phyloP scores from a whole-genome alignment of 2,113 vertebrate species.

The Dromas ardeola region DNA sequence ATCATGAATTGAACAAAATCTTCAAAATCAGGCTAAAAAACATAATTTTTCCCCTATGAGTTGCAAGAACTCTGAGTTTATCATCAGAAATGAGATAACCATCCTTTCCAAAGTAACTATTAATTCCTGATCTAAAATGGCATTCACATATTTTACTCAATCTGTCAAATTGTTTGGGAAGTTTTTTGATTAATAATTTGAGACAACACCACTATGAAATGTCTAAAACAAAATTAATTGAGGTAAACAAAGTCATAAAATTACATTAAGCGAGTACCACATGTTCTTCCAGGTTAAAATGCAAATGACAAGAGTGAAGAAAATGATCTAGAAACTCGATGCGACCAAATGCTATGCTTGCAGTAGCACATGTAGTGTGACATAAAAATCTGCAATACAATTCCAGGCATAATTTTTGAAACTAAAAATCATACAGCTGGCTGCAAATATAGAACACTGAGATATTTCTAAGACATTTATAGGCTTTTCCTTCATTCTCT shows the following conservation, averaged over 20 bases:
- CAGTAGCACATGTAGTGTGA: neutral
- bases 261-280: neutral
- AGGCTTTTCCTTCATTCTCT: neutral
- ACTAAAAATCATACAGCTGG: neutral
- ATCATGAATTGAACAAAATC: constrained; percentile 72
- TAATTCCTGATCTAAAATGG: neutral
- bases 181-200: neutral
- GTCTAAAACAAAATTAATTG: neutral
- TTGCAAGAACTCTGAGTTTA: neutral
- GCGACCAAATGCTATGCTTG: neutral
- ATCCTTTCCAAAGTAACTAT: neutral
- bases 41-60: neutral
- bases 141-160: neutral
- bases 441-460: neutral
- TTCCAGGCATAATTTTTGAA: neutral
- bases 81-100: neutral
- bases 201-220: neutral
- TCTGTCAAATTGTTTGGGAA: neutral
- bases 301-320: neutral
- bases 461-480: neutral
- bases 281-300: neutral
- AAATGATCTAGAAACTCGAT: neutral
- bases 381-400: neutral
- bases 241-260: neutral
- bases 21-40: constrained; percentile 74